phyloP scores from a whole-genome alignment of 2,113 vertebrate genomes.

The Chiloscyllium plagiosum region DNA sequence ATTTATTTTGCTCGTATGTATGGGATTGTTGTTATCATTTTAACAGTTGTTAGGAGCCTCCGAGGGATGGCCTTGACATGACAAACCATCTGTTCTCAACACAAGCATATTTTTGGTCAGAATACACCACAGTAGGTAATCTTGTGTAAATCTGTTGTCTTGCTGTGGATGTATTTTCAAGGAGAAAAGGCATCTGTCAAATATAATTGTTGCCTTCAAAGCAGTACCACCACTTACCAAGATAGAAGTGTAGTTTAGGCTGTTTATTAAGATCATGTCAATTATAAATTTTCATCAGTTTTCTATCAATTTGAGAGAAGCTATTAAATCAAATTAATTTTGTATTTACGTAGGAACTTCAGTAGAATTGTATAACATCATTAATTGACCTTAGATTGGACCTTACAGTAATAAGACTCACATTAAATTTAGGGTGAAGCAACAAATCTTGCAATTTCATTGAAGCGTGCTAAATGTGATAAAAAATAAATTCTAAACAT shows the following conservation, averaged over 20 bases:
- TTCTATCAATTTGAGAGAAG: not conserved
- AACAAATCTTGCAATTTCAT: not conserved
- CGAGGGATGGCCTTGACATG: not conserved
- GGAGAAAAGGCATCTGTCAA: not conserved
- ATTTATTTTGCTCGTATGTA: not conserved
- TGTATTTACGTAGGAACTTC: not conserved
- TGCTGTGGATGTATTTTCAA: not conserved
- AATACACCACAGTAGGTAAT: not conserved
- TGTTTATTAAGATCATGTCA: not conserved
- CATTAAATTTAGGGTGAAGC: not conserved
- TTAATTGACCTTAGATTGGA: not conserved
- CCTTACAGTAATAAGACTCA: not conserved
- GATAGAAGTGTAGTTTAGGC: not conserved
- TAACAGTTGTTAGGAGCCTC: not conserved
- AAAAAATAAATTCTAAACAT: not conserved
- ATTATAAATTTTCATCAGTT: not conserved
- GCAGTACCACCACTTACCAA: not conserved
- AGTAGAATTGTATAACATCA: not conserved
- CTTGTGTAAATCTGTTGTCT: not conserved
- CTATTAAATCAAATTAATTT: not conserved
- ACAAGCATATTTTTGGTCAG: conserved; percentile 30
- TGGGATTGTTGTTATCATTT: not conserved
- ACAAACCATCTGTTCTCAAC: not conserved
- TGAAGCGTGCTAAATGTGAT: not conserved
- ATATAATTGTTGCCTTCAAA: not conserved